Base-by-base conservation (phyloP, 2,888 invertebrate genomes). In the Drosophila phalerata region DNA sequence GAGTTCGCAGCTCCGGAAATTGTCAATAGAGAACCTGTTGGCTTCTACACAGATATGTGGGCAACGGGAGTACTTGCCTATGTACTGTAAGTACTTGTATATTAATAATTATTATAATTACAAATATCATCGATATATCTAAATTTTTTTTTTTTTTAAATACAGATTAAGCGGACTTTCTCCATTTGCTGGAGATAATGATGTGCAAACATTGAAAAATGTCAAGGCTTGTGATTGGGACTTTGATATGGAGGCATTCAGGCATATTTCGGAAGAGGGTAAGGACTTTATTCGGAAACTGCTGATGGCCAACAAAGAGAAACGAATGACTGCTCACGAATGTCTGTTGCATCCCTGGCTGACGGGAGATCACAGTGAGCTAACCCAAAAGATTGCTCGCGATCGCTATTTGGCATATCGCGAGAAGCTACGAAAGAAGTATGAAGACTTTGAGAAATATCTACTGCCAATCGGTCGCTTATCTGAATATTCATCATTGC, bases 41-140 rank as follows among this genome's bases (percentile, higher is more conserved):
- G 99, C 61, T 99, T 99, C 94, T 99, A 99, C 93, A 99, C 99
- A 0, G 99, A 99, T 92, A 99, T 99, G 99, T 99, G 99, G 99
- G 99, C 99, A 37, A 97, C 98, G 34, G 99, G 99, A 90, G 99
- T 99, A 1, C 94, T 99, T n/a, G 96, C 97, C 15, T 99, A 99
- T 92, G 99, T 99, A 42, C 94, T 99, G 96, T 98, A 93, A 97
- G 97, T 96, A 3, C 30, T 5, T 17, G 10, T 40, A 15, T 25
- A 15, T 25, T 28, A 5, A 17, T 9, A 19, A 22, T 51, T 25
- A 28, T 28, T 8, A 28, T 25, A 25, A 25, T 25, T 25, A 25
- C 25, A 25, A 3, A 5, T 25, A 25, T 25, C 22, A 22, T 22
- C 22, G 4, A 22, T 22, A 4, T 22, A 22, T 1, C 25, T 28